Base-by-base conservation (phyloP, 2,888 invertebrate genomes). In the Gastracanthus pulcherrimus region DNA sequence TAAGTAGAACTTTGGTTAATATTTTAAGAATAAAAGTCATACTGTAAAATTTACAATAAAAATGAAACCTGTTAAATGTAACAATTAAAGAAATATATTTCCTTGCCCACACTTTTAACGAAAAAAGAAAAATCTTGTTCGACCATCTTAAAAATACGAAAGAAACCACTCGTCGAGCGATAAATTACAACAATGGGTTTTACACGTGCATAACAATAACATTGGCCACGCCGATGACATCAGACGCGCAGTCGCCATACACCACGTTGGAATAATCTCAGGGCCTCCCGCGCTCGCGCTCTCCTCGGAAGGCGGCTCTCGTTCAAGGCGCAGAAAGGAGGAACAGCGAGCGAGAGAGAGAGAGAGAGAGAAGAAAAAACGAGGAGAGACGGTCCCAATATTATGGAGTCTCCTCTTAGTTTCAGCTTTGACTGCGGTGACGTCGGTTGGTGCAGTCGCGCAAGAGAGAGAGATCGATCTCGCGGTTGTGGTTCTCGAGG, bases 241-340 rank as follows among this genome's bases (percentile, higher is more conserved):
- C 60, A 70, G 38, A 74, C 9, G 64, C 34, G n/a, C n/a, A n/a
- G 6, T n/a, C 45, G 0, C n/a, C 5, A n/a, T 19, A n/a, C 51
- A 5, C 48, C 19, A 64, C 29, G 55, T 45, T 45, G 34, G 60
- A 75, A 75, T 72, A 55, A 81, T 76, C 66, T 81, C 81, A 81
- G 34, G 81, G 81, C 71, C 76, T 81, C 76, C 69, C 74, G 48
- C 72, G 34, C 23, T 69, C n/a, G 45, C 75, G 45, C 48, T 34
- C 38, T n/a, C 58, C 34, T 34, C 31, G 60, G 26, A 69, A 60
- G 74, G 81, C 41, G n/a, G n/a, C n/a, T n/a, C n/a, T 36, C 64
- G 58, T 38, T 29, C 29, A 31, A 66, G 31, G 45, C 45, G 34
- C 7, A 64, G 45, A 31, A 45, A 66, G 13, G 70, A 75, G 71